These are phyloP conservation scores for Rhea americana DNA, from an alignment of 2,113 vertebrate genomes.

Conservation along the genomic window DNA sequence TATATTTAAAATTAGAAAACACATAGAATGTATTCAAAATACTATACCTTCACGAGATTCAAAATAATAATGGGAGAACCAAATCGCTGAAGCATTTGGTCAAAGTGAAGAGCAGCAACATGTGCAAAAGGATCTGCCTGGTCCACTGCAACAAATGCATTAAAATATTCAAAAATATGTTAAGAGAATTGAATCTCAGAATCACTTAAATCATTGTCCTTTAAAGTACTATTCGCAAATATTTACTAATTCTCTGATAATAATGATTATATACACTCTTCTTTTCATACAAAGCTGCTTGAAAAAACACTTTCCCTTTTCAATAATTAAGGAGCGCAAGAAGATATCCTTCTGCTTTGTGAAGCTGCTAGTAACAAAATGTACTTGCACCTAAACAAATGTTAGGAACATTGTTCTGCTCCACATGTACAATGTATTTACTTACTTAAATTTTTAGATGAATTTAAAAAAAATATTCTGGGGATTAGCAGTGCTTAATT, in stretches of 20 bases:
- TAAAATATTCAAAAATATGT: background rate
- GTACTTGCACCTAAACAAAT: background rate
- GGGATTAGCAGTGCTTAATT: background rate
- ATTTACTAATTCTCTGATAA: background rate
- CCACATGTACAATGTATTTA: background rate
- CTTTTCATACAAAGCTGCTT: background rate
- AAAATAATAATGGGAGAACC: conserved; percentile 97
- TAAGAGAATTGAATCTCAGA: background rate
- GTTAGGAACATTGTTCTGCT: background rate
- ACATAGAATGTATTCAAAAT: background rate
- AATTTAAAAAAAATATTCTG: background rate
- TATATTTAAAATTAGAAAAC: background rate
- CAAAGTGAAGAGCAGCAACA: conserved; percentile 93
- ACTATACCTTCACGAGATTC: conserved; percentile 95
- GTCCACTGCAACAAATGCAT: conserved; percentile 83
- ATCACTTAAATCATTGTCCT: background rate
- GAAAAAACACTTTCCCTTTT: background rate
- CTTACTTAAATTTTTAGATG: background rate
- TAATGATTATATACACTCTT: background rate
- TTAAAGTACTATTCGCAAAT: background rate
- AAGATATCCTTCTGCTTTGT: background rate
- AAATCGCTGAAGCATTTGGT: conserved; percentile 98
- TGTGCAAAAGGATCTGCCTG: conserved; percentile 96
- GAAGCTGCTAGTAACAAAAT: background rate
- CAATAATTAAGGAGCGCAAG: background rate